Percentiles rank a stretch among this genome's conserved stretches.
Evolutionary conservation across 2,888 invertebrate genomes (phyloP).

Genomic region (Acanthoscelides obtectus): DNA sequence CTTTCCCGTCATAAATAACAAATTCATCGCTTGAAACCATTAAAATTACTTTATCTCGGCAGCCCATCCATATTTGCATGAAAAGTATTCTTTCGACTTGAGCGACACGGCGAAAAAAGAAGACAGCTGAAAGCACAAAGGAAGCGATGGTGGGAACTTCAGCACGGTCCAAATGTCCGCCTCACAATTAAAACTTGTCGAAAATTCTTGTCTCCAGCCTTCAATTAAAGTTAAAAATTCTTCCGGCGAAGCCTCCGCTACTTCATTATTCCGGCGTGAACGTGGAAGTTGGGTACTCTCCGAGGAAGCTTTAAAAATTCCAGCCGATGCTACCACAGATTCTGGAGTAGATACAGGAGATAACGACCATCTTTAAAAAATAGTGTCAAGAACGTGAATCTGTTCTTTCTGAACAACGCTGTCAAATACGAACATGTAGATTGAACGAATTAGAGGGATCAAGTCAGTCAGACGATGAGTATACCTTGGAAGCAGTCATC

Average conservation of each 20-base stretch:
- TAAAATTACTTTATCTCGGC: background rate
- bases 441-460: no score
- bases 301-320: background rate
- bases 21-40: background rate
- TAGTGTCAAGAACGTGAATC: no score
- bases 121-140: background rate
- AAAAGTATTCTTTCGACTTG: background rate
- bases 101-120: background rate
- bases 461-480: no score
- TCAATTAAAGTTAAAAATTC: slow-evolving; percentile 17
- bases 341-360: background rate
- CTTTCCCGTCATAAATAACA: background rate
- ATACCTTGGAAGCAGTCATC: no score
- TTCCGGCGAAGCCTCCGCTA: slow-evolving; percentile 10
- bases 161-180: background rate
- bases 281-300: slow-evolving; percentile 3
- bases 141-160: background rate
- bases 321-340: background rate
- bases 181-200: slow-evolving; percentile 15
- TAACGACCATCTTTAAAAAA: no score
- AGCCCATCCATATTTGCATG: background rate
- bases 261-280: slow-evolving; percentile 17
- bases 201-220: slow-evolving; percentile 12
- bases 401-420: no score
- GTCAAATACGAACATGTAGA: no score